Conservation (phyloP, 2,888 invertebrate genomes). For the Sympetrum striolatum region DNA sequence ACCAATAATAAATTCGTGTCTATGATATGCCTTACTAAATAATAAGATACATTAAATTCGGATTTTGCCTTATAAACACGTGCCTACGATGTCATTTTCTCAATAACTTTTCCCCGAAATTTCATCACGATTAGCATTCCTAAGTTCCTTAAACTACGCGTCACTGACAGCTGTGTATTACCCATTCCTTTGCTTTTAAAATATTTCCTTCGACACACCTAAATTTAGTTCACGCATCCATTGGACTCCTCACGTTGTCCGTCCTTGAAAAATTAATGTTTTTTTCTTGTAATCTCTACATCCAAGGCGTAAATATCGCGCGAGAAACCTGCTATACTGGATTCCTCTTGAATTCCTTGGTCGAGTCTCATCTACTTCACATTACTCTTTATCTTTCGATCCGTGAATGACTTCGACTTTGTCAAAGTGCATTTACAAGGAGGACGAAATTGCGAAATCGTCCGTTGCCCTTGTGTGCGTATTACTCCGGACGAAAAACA, state of each 20-base stretch:
- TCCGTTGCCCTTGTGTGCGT: not conserved
- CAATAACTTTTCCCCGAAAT: too few species aligned
- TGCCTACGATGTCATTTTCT: too few species aligned
- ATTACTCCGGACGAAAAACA: not conserved
- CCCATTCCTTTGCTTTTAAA: too few species aligned
- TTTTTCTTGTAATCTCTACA: not conserved
- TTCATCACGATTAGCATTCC: too few species aligned
- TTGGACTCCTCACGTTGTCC: not conserved
- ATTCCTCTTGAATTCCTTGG: not conserved
- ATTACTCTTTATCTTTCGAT: not conserved
- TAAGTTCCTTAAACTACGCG: too few species aligned
- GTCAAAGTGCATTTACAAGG: not conserved
- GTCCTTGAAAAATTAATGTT: not conserved
- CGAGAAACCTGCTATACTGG: not conserved
- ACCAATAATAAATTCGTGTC: too few species aligned
- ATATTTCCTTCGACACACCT: too few species aligned
- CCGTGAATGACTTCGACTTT: not conserved
- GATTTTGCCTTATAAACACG: too few species aligned
- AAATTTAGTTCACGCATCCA: too few species aligned
- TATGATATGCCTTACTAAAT: too few species aligned
- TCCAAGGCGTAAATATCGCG: not conserved
- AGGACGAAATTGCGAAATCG: not conserved
- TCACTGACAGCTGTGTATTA: too few species aligned
- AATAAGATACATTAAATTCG: too few species aligned
- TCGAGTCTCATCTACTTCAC: not conserved